Evolutionary conservation across 2,113 vertebrate species (phyloP).

Genomic region (Grantiella picta): DNA sequence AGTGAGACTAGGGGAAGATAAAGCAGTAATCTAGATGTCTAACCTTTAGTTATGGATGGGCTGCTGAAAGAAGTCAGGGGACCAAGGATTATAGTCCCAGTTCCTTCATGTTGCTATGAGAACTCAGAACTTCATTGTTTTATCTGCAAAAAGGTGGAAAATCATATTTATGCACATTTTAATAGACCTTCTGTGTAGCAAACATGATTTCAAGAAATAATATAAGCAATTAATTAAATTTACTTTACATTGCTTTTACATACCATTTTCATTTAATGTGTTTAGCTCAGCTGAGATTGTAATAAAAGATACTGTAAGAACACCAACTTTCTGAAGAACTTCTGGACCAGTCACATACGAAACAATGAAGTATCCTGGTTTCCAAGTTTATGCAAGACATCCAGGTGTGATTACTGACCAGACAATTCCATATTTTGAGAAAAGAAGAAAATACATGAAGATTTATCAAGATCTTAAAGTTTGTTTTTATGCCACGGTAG

Average conservation of each 20-base stretch:
- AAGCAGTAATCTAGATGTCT: background rate
- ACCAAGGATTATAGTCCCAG: background rate
- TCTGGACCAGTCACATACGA: background rate
- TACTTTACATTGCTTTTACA: background rate
- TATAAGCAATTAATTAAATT: background rate
- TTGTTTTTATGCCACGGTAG: background rate
- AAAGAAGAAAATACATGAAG: background rate
- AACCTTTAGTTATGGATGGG: background rate
- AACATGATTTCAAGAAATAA: background rate
- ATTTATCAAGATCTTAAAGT: background rate
- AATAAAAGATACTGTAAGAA: background rate
- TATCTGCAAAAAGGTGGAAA: conserved; percentile 6
- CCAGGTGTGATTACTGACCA: background rate
- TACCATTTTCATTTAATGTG: background rate
- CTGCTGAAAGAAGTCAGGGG: background rate
- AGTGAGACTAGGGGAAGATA: background rate
- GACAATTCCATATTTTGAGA: background rate
- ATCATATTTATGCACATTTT: background rate
- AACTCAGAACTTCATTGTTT: background rate
- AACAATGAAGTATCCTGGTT: background rate
- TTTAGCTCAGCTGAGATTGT: background rate
- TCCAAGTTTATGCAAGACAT: background rate
- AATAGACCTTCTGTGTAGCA: background rate
- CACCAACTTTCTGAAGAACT: background rate
- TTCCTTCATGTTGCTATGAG: background rate